Conservation (phyloP, 2,113 vertebrate species). For the Istiophorus platypterus region DNA sequence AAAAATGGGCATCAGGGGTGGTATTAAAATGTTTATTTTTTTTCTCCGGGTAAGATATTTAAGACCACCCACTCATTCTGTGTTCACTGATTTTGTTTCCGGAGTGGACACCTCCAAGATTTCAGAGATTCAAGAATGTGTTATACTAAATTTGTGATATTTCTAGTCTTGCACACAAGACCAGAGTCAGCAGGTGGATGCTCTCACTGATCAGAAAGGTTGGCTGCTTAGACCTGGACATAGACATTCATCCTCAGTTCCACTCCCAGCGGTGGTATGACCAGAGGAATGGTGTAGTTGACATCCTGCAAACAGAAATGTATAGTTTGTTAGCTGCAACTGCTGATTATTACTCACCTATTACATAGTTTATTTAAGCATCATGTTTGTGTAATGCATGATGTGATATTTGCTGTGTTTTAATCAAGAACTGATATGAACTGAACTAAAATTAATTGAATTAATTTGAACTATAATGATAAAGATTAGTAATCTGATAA, state of each 20-base stretch:
- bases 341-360: too few species aligned
- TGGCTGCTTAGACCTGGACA: conserved; percentile 79
- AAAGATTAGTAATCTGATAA: too few species aligned
- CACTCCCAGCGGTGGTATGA: conserved; percentile 73
- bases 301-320: conserved; percentile 67
- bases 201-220: conserved; percentile 81
- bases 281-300: conserved; percentile 60
- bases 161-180: background rate
- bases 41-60: background rate
- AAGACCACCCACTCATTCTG: background rate
- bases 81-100: background rate
- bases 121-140: background rate
- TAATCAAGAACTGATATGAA: too few species aligned
- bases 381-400: too few species aligned
- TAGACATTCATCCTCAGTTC: conserved; percentile 75
- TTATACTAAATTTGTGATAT: background rate
- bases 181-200: background rate
- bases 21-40: background rate
- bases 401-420: too few species aligned
- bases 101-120: background rate
- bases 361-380: too few species aligned
- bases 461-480: too few species aligned
- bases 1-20: background rate
- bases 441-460: too few species aligned
- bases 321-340: background rate